These are phyloP conservation scores for Podarcis siculus DNA, from an alignment of 2,797 vertebrate species.

Conservation along the genomic window DNA sequence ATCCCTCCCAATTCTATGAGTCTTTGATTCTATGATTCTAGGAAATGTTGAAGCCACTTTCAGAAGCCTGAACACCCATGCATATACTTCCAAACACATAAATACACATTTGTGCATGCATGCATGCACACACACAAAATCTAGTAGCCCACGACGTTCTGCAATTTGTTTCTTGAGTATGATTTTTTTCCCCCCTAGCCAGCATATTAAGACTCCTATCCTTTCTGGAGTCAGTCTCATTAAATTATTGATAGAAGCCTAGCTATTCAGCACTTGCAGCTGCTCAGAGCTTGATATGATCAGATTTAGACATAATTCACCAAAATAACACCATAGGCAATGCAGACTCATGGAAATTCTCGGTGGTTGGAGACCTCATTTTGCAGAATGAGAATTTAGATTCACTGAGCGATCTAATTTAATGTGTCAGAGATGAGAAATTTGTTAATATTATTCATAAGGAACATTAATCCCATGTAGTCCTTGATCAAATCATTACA, in stretches of 20 bases:
- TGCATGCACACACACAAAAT: not conserved
- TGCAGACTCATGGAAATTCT: conserved; percentile 11
- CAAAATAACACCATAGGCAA: not conserved
- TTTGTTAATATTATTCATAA: conserved; percentile 25
- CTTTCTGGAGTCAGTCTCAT: conserved; percentile 20
- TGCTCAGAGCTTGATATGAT: conserved; percentile 1
- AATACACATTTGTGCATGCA: no score
- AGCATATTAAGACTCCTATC: conserved; percentile 18
- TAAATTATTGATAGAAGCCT: conserved; percentile 46
- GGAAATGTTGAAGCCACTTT: not conserved
- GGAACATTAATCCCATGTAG: not conserved
- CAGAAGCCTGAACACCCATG: not conserved
- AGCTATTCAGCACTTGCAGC: conserved; percentile 14
- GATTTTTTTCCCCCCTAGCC: conserved; percentile 15
- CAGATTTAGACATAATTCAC: not conserved
- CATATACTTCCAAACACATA: no score
- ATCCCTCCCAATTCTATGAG: no score
- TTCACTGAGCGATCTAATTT: conserved; percentile 24
- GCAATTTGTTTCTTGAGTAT: conserved; percentile 7
- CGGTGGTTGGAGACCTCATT: not conserved
- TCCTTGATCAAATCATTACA: conserved; percentile 21
- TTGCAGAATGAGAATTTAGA: conserved; percentile 19
- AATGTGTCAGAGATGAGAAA: not conserved
- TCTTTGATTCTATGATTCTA: no score
- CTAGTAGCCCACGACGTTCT: not conserved